These are phyloP conservation scores for Typhlichthys subterraneus DNA, from an alignment of 2,797 vertebrate species.

Conservation along the genomic window DNA sequence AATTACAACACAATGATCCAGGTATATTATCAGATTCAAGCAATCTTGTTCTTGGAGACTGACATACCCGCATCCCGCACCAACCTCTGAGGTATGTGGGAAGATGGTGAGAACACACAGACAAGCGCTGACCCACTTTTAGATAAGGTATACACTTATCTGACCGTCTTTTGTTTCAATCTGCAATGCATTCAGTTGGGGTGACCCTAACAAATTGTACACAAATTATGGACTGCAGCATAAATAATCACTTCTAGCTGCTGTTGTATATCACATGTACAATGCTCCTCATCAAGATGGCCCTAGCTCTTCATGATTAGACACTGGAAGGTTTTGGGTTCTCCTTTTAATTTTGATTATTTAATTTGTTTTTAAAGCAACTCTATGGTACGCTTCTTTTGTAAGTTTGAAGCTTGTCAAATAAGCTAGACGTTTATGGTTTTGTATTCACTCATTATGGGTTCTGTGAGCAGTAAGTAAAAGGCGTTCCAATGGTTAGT, in stretches of 20 bases:
- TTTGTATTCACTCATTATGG: slow-evolving; percentile 1
- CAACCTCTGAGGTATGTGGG: slow-evolving; percentile 14
- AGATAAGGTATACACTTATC: slow-evolving; percentile 3
- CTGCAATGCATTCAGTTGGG: background rate
- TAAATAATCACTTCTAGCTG: no score
- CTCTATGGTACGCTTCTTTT: slow-evolving; percentile 14
- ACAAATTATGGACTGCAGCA: no score
- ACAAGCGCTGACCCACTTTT: slow-evolving; percentile 12
- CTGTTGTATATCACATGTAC: no score
- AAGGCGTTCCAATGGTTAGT: background rate
- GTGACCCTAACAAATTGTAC: no score
- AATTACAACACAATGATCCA: slow-evolving; percentile 8
- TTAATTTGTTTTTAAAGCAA: slow-evolving; percentile 1
- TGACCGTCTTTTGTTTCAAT: background rate
- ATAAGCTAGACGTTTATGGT: slow-evolving; percentile 51
- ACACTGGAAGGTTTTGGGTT: background rate
- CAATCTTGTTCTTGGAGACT: slow-evolving; percentile 24
- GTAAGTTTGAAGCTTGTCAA: slow-evolving; percentile 15
- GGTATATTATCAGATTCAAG: slow-evolving; percentile 21
- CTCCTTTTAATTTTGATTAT: background rate
- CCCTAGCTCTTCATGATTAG: background rate
- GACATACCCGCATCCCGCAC: slow-evolving; percentile 50
- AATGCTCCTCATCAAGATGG: background rate
- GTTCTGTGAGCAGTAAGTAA: slow-evolving; percentile 14
- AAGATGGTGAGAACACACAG: background rate